phyloP scores from a whole-genome alignment of 2,888 invertebrate species.

The Pammene fasciana region DNA sequence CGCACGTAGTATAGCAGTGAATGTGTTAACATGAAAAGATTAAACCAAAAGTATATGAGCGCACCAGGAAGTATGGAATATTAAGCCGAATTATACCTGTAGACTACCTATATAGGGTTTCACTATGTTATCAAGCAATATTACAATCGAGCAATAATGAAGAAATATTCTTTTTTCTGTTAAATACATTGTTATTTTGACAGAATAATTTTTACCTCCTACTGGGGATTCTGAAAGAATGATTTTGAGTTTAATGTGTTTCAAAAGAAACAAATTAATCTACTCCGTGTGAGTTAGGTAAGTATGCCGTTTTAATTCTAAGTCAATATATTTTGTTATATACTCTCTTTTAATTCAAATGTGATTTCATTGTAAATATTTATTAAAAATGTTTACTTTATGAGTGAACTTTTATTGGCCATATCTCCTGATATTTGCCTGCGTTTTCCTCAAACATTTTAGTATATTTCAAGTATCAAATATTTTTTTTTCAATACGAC shows the following conservation, averaged over 20 bases:
- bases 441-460: too few relatives aligned
- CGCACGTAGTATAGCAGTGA: too few relatives aligned
- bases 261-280: conserved; percentile 44
- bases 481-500: too few relatives aligned
- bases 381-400: conserved; percentile 78
- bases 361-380: conserved; percentile 80
- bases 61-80: too few relatives aligned
- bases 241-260: conserved; percentile 13
- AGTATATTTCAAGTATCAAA: too few relatives aligned
- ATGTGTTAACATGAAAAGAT: too few relatives aligned
- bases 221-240: conserved; percentile 19
- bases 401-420: conserved; percentile 50
- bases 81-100: too few relatives aligned
- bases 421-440: too few relatives aligned
- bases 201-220: not conserved
- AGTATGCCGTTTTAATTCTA: conserved; percentile 61
- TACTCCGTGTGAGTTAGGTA: conserved; percentile 54
- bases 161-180: not conserved
- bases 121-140: not conserved
- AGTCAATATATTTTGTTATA: conserved; percentile 72
- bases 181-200: conserved; percentile 11
- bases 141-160: conserved; percentile 6
- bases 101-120: too few relatives aligned
- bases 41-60: too few relatives aligned
- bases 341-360: conserved; percentile 72